A percentile compares a stretch with the other conserved stretches of the same genome.
These are phyloP conservation scores for Nycteola revayana DNA, from an alignment of 2,888 invertebrate genomes.

Conservation along the genomic window DNA sequence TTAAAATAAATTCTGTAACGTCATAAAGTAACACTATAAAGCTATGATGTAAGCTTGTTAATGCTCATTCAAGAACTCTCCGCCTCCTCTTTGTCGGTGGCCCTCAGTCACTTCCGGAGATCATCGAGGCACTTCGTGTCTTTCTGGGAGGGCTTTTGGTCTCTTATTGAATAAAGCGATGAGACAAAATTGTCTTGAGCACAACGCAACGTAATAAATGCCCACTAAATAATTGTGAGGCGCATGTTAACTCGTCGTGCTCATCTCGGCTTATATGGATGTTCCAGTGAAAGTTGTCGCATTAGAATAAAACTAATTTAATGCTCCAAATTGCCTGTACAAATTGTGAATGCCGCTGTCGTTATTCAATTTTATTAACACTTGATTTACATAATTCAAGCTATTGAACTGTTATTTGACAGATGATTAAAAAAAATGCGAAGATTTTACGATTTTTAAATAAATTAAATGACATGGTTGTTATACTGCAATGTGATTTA, in stretches of 20 bases:
- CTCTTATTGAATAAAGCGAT: constrained; percentile 54
- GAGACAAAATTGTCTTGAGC: constrained; percentile 60
- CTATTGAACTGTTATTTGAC: constrained; percentile 19
- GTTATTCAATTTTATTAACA: constrained; percentile 26
- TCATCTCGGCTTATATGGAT: constrained; percentile 37
- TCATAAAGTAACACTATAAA: constrained; percentile 24
- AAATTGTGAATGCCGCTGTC: constrained; percentile 24
- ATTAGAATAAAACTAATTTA: constrained; percentile 21
- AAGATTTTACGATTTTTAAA: too few relatives aligned
- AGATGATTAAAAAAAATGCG: constrained; percentile 3
- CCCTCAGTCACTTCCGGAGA: constrained; percentile 44
- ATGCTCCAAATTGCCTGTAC: constrained; percentile 21
- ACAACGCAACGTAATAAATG: constrained; percentile 53
- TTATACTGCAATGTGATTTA: too few relatives aligned
- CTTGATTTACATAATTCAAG: constrained; percentile 15
- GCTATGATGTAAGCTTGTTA: constrained; percentile 41
- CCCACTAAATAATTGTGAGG: constrained; percentile 50
- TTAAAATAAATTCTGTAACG: constrained; percentile 27
- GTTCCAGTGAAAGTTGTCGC: constrained; percentile 18
- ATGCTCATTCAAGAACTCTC: constrained; percentile 42
- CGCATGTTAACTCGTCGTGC: constrained; percentile 19
- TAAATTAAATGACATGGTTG: too few relatives aligned
- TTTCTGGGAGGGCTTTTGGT: constrained; percentile 47
- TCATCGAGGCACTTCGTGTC: constrained; percentile 24
- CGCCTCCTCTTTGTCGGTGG: constrained; percentile 46